Evolutionary conservation across 2,113 vertebrate genomes (phyloP), one percentile per base, ranked within the genome.

Genomic region (Pteropus alecto): DNA sequence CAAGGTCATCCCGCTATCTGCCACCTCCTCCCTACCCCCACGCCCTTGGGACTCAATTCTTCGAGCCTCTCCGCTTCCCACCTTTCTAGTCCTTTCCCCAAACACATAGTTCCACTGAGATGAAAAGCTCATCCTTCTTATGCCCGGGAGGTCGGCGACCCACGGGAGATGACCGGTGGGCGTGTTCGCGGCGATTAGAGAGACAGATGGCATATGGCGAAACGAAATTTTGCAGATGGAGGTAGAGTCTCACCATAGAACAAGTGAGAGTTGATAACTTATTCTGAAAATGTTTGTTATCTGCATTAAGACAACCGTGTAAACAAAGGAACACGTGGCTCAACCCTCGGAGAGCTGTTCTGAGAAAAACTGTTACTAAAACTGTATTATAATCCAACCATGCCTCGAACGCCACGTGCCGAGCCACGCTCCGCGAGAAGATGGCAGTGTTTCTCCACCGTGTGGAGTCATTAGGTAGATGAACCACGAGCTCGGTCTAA

Each of bases 221-320:
- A 58, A 58, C 58, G 22, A 54, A 73, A 78, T 33, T 28, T 87
- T 48, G 12, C 1, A 21, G 56, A 35, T 3, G 79, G 65, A 73
- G 71, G 33, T 26, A 15, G 30, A 24, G 30, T 78, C 70, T 48
- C 18, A 2, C 73, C 65, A 38, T 21, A 16, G 79, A 90, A 90
- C 68, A 46, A 67, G 18, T 54, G 46, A 67, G 38, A 86, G 48
- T 82, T 35, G 73, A 26, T 67, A n/a, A 61, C 63, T 61, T 61
- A 2, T 91, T 77, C 38, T 67, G 95, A 78, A 96, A 93, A 82
- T 58, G 78, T 19, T 26, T 90, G 58, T 93, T 78, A 81, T 77
- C 90, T 84, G 95, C 60, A 41, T 90, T 21, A 67, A 87, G 78
- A 92, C 58, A 87, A 73, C 67, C 28, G 2, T n/a, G 11, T 83